Percentiles rank a stretch among this genome's conserved stretches.
These are phyloP conservation scores for Oncorhynchus gorbuscha DNA, from an alignment of 2,113 vertebrate species.

Conservation along the genomic window DNA sequence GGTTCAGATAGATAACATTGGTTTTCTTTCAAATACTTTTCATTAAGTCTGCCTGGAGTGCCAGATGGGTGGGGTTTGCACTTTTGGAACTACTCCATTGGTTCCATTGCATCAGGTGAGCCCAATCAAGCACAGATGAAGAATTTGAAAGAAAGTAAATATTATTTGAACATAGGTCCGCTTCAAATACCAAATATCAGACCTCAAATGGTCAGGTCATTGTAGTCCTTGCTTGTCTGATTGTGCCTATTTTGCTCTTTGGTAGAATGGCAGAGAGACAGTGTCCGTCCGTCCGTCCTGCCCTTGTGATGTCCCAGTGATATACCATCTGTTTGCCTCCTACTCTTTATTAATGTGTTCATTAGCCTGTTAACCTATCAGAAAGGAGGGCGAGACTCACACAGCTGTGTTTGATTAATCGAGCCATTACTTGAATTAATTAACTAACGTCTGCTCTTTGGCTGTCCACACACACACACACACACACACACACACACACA, in stretches of 20 bases:
- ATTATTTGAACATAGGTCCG: no score
- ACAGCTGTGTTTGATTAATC: slow-evolving; percentile 17
- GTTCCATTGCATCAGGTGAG: no score
- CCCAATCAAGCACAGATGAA: no score
- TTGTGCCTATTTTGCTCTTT: neutral
- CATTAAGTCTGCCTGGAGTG: no score
- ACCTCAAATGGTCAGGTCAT: no score
- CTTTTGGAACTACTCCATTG: no score
- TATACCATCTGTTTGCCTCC: no score
- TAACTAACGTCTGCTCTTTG: slow-evolving; percentile 1
- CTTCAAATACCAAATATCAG: no score
- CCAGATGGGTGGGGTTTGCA: no score
- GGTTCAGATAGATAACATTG: no score
- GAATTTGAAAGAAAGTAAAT: no score
- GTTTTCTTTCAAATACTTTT: no score
- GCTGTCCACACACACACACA: neutral
- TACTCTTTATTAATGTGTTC: slow-evolving; percentile 23
- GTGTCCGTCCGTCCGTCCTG: neutral
- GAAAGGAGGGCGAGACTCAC: neutral
- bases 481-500: neutral
- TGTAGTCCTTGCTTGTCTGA: neutral
- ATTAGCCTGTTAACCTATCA: slow-evolving; percentile 21
- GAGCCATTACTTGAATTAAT: neutral
- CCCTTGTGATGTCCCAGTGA: neutral
- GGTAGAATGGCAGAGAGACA: neutral